These are phyloP conservation scores for Typhlichthys eigenmanni DNA, from an alignment of 2,797 vertebrate species.

Conservation along the genomic window DNA sequence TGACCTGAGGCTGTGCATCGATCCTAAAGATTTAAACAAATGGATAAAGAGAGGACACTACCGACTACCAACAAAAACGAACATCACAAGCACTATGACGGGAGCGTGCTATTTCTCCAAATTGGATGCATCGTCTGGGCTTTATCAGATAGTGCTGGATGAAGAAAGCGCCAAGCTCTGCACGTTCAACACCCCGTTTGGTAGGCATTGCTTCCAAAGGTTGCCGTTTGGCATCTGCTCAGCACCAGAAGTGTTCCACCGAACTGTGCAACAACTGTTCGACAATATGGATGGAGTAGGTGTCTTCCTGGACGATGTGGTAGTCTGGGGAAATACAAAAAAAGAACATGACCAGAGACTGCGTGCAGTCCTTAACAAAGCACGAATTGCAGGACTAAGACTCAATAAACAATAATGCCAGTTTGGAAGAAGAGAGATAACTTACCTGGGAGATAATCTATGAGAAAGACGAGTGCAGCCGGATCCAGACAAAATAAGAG, in stretches of 20 bases:
- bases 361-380: neutral
- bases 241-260: neutral
- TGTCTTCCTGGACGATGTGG: conserved; percentile 13
- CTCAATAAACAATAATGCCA: conserved; percentile 14
- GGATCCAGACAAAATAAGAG: neutral
- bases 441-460: conserved; percentile 7
- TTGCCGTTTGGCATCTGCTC: neutral
- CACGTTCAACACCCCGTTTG: neutral
- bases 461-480: neutral
- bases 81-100: conserved; percentile 7
- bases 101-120: conserved; percentile 3
- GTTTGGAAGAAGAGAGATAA: conserved; percentile 3
- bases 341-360: conserved; percentile 12
- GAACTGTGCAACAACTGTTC: neutral
- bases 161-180: neutral
- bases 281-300: neutral
- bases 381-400: conserved; percentile 5
- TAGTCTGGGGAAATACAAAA: conserved; percentile 7
- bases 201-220: neutral
- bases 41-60: neutral
- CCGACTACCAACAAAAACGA: neutral
- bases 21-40: neutral
- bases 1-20: neutral
- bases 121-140: neutral
- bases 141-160: conserved; percentile 6